Conservation (phyloP, 2,797 vertebrate species). For the Muscicapa striata region DNA sequence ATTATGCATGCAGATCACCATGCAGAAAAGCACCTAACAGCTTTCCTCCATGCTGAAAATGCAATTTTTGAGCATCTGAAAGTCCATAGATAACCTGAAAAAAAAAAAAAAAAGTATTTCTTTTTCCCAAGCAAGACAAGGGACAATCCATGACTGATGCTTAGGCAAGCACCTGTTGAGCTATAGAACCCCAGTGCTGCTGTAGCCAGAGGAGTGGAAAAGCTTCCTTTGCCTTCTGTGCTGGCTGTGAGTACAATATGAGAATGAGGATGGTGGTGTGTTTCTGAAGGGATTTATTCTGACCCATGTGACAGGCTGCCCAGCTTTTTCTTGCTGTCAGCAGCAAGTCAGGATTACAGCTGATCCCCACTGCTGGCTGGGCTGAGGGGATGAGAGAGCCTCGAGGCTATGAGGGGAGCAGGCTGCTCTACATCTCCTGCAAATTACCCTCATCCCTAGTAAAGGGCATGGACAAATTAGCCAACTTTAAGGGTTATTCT, state of each 20-base stretch:
- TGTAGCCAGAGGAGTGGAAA: background rate
- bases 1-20: background rate
- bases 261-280: background rate
- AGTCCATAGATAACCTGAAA: background rate
- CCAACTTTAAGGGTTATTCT: constrained; percentile 54
- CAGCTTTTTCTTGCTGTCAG: background rate
- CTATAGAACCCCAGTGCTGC: rapidly evolving
- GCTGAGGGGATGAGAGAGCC: constrained; percentile 1
- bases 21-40: background rate
- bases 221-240: background rate
- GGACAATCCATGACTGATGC: background rate
- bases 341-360: background rate
- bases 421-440: background rate
- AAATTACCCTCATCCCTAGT: background rate
- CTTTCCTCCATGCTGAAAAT: background rate
- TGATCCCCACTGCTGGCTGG: background rate
- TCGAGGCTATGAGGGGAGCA: background rate
- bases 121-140: background rate
- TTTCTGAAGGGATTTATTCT: background rate
- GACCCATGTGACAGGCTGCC: background rate
- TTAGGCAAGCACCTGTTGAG: background rate
- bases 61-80: background rate
- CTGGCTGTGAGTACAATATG: background rate
- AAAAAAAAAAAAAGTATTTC: background rate
- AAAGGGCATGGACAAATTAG: constrained; percentile 61